These are phyloP conservation scores for Sarcophaga bullata DNA, from an alignment of 1,140 invertebrate genomes.

Conservation along the genomic window DNA sequence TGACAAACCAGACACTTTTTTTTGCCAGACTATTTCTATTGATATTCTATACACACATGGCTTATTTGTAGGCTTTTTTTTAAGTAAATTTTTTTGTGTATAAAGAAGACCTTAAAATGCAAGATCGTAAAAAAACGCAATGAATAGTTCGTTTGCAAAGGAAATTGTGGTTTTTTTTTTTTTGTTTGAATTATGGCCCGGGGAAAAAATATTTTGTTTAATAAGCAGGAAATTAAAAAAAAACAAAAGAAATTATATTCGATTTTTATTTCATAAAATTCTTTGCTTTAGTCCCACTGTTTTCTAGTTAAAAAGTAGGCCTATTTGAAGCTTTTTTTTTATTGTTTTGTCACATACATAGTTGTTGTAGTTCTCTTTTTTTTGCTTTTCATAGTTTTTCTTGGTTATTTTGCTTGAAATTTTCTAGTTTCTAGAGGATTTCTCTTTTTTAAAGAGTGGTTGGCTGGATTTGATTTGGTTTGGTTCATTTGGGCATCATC, in stretches of 20 bases:
- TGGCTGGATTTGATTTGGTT: background rate
- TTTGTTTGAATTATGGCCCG: background rate
- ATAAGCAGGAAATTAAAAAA: too few relatives aligned
- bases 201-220: too few relatives aligned
- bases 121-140: background rate
- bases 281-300: too few relatives aligned
- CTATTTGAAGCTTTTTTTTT: background rate
- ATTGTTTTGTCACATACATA: background rate
- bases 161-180: conserved; percentile 3
- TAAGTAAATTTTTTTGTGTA: too few relatives aligned
- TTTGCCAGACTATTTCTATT: background rate
- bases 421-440: conserved; percentile 3
- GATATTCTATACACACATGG: conserved; percentile 24
- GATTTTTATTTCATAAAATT: too few relatives aligned
- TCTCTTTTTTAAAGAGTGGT: background rate
- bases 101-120: conserved; percentile 19
- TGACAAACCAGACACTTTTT: conserved; percentile 26
- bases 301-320: too few relatives aligned
- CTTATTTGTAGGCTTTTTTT: background rate
- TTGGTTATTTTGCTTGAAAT: background rate
- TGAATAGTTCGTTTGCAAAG: background rate
- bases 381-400: background rate
- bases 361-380: background rate
- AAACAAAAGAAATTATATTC: too few relatives aligned
- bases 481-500: background rate